These are phyloP conservation scores for Linnaemya vulpina DNA, from an alignment of 2,888 invertebrate genomes.

Conservation along the genomic window DNA sequence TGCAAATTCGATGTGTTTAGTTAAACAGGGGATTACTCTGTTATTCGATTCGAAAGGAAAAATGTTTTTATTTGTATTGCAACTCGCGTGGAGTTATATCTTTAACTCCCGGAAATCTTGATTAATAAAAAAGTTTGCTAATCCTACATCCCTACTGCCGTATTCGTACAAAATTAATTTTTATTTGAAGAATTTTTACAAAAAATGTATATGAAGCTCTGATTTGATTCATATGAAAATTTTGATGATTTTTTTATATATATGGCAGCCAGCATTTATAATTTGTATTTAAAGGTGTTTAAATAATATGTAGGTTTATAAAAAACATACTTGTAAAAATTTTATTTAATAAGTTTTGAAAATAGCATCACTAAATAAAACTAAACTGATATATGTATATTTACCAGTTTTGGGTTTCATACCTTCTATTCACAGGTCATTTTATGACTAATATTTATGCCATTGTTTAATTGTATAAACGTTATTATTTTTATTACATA, in stretches of 20 bases:
- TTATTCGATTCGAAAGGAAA: too few species aligned
- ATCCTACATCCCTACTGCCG: not conserved
- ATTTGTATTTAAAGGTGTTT: not conserved
- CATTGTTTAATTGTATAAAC: conserved; percentile 9
- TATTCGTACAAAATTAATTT: too few species aligned
- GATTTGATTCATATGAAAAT: too few species aligned
- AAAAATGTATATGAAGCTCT: too few species aligned
- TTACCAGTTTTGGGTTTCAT: not conserved
- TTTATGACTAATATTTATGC: not conserved
- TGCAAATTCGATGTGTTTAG: too few species aligned
- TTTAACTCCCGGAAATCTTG: not conserved
- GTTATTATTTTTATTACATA: conserved; percentile 15
- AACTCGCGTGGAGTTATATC: too few species aligned
- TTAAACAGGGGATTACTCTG: too few species aligned
- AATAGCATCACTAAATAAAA: not conserved
- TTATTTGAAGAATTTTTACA: too few species aligned
- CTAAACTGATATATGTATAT: not conserved
- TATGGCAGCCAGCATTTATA: not conserved
- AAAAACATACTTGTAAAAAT: not conserved
- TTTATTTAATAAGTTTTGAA: not conserved
- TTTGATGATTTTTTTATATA: too few species aligned
- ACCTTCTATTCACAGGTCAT: not conserved
- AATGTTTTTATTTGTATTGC: too few species aligned
- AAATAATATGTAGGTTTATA: not conserved
- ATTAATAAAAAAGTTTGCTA: not conserved